Conservation (phyloP, 2,113 vertebrate species). For the Zosterops hypoxanthus region DNA sequence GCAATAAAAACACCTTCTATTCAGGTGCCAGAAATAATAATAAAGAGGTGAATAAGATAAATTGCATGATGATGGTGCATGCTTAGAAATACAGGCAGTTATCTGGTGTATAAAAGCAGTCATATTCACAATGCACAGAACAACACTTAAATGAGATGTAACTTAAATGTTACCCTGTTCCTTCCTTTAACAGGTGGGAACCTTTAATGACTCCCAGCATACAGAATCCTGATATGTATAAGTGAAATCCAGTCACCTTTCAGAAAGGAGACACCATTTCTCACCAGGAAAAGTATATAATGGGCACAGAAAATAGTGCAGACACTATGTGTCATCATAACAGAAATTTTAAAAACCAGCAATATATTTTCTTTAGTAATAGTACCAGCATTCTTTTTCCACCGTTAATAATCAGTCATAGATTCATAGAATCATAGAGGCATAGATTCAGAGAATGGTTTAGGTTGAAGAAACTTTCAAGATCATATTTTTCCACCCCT, state of each 20-base stretch:
- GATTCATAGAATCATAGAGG: no score
- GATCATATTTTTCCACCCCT: not conserved
- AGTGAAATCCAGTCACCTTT: not conserved
- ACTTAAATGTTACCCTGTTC: not conserved
- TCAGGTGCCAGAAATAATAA: slow-evolving; percentile 12
- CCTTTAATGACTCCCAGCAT: not conserved
- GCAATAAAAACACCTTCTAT: slow-evolving; percentile 13
- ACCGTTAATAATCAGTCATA: no score
- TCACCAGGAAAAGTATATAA: not conserved
- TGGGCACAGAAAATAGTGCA: not conserved
- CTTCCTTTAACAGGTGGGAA: not conserved
- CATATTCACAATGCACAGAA: not conserved
- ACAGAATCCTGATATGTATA: not conserved
- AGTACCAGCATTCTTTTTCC: no score
- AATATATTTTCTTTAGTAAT: not conserved
- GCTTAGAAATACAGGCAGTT: not conserved
- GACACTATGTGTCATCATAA: not conserved
- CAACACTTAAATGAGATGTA: not conserved
- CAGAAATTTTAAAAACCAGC: not conserved
- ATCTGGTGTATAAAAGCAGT: not conserved
- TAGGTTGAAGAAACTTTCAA: no score
- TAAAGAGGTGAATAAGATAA: slow-evolving; percentile 14
- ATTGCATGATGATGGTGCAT: not conserved
- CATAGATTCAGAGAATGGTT: no score
- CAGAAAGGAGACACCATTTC: not conserved